These are phyloP conservation scores for Hycleus cichorii DNA, from an alignment of 1,140 invertebrate genomes.

Conservation along the genomic window DNA sequence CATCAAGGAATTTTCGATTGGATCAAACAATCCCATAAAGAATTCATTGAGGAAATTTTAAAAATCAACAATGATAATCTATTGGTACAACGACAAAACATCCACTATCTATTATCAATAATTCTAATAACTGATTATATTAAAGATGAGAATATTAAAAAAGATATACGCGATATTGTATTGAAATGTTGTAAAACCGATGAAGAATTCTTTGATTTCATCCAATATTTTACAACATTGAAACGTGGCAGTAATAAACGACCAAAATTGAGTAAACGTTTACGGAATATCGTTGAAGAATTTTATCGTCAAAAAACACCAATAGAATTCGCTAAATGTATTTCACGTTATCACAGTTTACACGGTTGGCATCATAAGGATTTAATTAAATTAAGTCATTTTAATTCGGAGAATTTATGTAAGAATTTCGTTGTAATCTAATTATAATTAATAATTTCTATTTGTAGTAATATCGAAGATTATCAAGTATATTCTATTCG, in stretches of 20 bases:
- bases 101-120: slow-evolving; percentile 19
- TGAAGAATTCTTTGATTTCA: slow-evolving; percentile 51
- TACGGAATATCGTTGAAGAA: slow-evolving; percentile 45
- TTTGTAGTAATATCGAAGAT: slow-evolving; percentile 23
- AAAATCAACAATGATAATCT: slow-evolving; percentile 18
- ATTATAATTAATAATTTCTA: slow-evolving; percentile 3
- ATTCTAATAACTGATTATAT: not conserved
- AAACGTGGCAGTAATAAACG: slow-evolving; percentile 13
- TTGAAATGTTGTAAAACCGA: slow-evolving; percentile 42
- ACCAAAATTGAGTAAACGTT: slow-evolving; percentile 47
- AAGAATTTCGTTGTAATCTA: slow-evolving; percentile 13
- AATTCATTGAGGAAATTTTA: slow-evolving; percentile 17
- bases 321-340: slow-evolving; percentile 47
- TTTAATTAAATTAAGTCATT: slow-evolving; percentile 56
- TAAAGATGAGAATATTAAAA: too few relatives aligned
- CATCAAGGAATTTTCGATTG: not conserved
- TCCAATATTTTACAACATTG: slow-evolving; percentile 41
- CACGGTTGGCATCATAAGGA: slow-evolving; percentile 61
- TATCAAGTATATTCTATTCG: slow-evolving; percentile 25
- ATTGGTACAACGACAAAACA: slow-evolving; percentile 15
- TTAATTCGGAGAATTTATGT: slow-evolving; percentile 43
- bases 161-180: slow-evolving; percentile 18
- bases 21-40: slow-evolving; percentile 6
- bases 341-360: slow-evolving; percentile 49
- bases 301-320: slow-evolving; percentile 53